Conservation (phyloP, 2,113 vertebrate genomes). For the Odocoileus hemionus region DNA sequence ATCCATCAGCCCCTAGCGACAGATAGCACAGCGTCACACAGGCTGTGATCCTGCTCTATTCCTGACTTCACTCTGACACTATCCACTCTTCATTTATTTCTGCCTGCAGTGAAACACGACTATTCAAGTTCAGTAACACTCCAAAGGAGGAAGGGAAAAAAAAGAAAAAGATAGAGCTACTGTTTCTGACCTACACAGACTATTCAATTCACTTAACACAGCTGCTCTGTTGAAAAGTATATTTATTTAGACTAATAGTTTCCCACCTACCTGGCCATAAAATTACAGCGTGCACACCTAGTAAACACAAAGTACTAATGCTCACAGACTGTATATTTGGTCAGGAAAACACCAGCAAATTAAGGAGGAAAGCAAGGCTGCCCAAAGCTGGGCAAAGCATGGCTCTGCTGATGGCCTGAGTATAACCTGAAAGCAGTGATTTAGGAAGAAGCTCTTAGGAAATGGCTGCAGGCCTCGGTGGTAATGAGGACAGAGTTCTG, state of each 20-base stretch:
- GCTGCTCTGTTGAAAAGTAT: not conserved
- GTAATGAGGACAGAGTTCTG: not conserved
- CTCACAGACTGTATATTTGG: not conserved
- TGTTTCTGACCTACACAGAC: not conserved
- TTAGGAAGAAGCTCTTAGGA: not conserved
- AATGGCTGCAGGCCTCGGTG: constrained; percentile 12
- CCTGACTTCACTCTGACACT: not conserved
- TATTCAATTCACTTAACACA: not conserved
- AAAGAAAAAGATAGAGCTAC: not conserved
- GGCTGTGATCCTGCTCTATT: not conserved
- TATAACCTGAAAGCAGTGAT: constrained; percentile 30
- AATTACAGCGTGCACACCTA: not conserved
- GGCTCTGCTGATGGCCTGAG: not conserved
- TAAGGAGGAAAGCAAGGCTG: not conserved
- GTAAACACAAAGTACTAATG: not conserved
- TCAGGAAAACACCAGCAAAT: constrained; percentile 31
- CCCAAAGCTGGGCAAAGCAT: not conserved
- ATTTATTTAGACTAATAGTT: not conserved
- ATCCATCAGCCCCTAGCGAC: not conserved
- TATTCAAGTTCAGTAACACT: not conserved
- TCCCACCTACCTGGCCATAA: not conserved
- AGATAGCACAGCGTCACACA: not conserved
- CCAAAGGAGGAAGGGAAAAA: not conserved
- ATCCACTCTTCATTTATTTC: not conserved
- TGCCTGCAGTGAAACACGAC: not conserved